phyloP scores from a whole-genome alignment of 1,140 invertebrate species.

The Euwallacea fornicatus region DNA sequence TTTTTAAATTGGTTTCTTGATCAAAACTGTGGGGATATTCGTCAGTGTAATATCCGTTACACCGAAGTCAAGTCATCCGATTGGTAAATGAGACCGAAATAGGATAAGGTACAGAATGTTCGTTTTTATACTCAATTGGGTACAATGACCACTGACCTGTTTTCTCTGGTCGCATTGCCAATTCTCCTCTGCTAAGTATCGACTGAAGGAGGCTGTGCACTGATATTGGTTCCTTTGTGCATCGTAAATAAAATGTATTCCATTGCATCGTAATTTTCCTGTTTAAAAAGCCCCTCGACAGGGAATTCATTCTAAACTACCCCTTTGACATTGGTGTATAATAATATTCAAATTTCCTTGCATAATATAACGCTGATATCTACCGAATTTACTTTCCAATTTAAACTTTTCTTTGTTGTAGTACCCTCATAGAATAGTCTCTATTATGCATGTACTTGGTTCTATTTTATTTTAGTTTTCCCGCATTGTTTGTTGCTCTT shows the following conservation, averaged over 20 bases:
- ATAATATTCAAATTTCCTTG: neutral
- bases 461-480: no score
- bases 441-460: no score
- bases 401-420: slow-evolving; percentile 12
- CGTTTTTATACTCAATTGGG: slow-evolving; percentile 28
- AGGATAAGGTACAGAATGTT: slow-evolving; percentile 19
- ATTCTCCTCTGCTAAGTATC: slow-evolving; percentile 16
- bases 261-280: no score
- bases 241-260: no score
- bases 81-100: slow-evolving; percentile 18
- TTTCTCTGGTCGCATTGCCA: slow-evolving; percentile 21
- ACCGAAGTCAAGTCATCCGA: neutral
- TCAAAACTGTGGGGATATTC: no score
- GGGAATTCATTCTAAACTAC: no score
- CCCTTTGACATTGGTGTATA: no score
- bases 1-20: slow-evolving; percentile 9
- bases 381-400: neutral
- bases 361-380: neutral
- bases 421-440: neutral
- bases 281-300: no score
- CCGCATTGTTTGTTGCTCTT: no score
- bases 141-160: slow-evolving; percentile 33
- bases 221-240: neutral
- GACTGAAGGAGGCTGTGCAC: slow-evolving; percentile 4
- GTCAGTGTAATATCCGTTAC: neutral